phyloP scores from a whole-genome alignment of 2,888 invertebrate species.

The Tolmerus cingulatus region DNA sequence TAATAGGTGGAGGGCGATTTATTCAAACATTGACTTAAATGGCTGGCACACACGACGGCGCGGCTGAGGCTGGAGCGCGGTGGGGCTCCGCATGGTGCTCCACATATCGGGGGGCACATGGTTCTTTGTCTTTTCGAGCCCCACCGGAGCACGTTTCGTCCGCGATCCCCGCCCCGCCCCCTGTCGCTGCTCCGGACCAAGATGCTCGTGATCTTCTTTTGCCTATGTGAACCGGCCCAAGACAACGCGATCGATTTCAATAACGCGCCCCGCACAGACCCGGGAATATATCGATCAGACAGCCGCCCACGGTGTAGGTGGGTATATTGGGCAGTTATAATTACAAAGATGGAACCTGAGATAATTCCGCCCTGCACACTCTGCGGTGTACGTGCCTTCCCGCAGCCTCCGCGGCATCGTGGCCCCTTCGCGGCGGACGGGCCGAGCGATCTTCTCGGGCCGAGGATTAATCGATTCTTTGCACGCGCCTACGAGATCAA shows the following conservation, averaged over 20 bases:
- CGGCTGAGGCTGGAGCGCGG: background rate
- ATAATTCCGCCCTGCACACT: slow-evolving; percentile 36
- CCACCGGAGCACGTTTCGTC: background rate
- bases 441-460: background rate
- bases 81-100: slow-evolving; percentile 1
- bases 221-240: background rate
- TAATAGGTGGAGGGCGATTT: slow-evolving; percentile 44
- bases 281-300: slow-evolving; percentile 39
- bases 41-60: slow-evolving; percentile 37
- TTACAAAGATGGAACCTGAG: slow-evolving; percentile 48
- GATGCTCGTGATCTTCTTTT: slow-evolving; percentile 19
- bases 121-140: slow-evolving; percentile 7
- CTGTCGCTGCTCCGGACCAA: background rate
- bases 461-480: slow-evolving; percentile 49
- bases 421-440: background rate
- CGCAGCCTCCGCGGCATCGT: background rate
- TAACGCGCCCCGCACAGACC: slow-evolving; percentile 6
- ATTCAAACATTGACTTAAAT: slow-evolving; percentile 46
- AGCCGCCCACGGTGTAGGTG: slow-evolving; percentile 50
- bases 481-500: slow-evolving; percentile 47
- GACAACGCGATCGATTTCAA: slow-evolving; percentile 27
- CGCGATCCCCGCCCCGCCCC: background rate
- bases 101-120: slow-evolving; percentile 12
- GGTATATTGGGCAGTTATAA: slow-evolving; percentile 50
- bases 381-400: background rate